Percentiles rank a stretch among this genome's conserved stretches.
Conservation (phyloP, 2,797 vertebrate genomes). For the Cyclopterus lumpus region DNA sequence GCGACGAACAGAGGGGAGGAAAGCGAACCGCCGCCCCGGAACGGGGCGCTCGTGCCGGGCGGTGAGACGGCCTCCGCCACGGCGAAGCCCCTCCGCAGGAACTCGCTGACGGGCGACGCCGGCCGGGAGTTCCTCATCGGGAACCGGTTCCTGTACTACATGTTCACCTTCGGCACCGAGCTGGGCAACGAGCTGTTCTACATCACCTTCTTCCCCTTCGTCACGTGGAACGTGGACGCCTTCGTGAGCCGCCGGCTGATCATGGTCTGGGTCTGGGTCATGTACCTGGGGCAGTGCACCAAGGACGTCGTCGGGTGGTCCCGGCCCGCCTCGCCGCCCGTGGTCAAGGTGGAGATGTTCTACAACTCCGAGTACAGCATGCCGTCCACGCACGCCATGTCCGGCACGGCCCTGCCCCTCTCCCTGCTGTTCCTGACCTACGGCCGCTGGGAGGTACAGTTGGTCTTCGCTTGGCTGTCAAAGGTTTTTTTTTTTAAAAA, state of each 20-base stretch:
- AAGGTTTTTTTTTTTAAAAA: too few relatives aligned
- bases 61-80: too few relatives aligned
- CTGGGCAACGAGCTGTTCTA: conserved; percentile 98
- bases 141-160: conserved; percentile 89
- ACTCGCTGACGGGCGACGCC: conserved; percentile 91
- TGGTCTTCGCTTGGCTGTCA: too few relatives aligned
- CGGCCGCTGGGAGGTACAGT: conserved; percentile 92
- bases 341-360: conserved; percentile 95
- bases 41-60: conserved; percentile 55
- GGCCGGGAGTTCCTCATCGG: conserved; percentile 88
- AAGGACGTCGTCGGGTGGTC: conserved; percentile 95
- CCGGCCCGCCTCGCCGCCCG: conserved; percentile 93
- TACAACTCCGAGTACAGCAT: conserved; percentile 99
- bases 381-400: conserved; percentile 99
- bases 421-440: conserved; percentile 90
- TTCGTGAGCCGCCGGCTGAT: conserved; percentile 89
- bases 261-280: conserved; percentile 95
- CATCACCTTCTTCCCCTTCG: conserved; percentile 94
- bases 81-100: conserved; percentile 79
- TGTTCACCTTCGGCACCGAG: conserved; percentile 94
- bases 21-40: conserved; percentile 41
- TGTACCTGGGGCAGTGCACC: conserved; percentile 98
- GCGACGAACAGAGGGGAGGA: neutral
- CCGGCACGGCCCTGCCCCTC: conserved; percentile 95
- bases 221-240: conserved; percentile 94